Evolutionary conservation across 1,140 invertebrate genomes (phyloP), one percentile per base, ranked within the genome.

Genomic region (Stegodyphus dumicola): DNA sequence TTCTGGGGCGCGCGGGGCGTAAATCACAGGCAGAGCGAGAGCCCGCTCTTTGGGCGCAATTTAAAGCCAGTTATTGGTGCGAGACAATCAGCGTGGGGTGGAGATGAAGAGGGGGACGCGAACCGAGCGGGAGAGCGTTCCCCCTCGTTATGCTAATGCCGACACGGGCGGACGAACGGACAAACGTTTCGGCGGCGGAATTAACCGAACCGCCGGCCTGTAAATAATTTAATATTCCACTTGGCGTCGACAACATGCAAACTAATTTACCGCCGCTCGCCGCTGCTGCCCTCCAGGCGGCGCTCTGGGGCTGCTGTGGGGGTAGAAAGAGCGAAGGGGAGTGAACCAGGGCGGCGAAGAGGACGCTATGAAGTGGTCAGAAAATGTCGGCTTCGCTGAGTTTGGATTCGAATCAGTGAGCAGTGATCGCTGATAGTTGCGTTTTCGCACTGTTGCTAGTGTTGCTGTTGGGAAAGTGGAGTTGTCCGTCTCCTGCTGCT

Each of bases 171-270:
- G 79, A 66, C 79, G 79, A 18, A 83, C 79, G 81, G 64, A 84
- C 81, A 84, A 84, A 84, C 81, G 81, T 84, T 84, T 84, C 81
- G 81, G 81, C 81, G 81, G 81, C 81, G 73, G 81, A 84, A 84
- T 84, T 84, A 84, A 84, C 81, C 81, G 81, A 76, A 76, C 81
- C 81, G 81, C 73, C 81, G 73, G 81, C 81, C 81, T 84, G 81
- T 84, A 84, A 84, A 84, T 84, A 84, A 84, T 84, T 84, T 84
- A 84, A 84, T 84, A 84, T 84, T 84, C 81, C 81, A 84, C 73
- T 84, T 69, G 49, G 81, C 71, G 74, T 84, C 71, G 81, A 84
- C 81, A 84, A 84, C 81, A 84, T 84, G 81, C 81, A 84, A 76
- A 84, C 81, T 84, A 84, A 84, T 84, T 84, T 84, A 84, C 81